Percentiles rank a stretch among this genome's conserved stretches.
Conservation (phyloP, 2,797 vertebrate species). For the Sitta carolinensis region DNA sequence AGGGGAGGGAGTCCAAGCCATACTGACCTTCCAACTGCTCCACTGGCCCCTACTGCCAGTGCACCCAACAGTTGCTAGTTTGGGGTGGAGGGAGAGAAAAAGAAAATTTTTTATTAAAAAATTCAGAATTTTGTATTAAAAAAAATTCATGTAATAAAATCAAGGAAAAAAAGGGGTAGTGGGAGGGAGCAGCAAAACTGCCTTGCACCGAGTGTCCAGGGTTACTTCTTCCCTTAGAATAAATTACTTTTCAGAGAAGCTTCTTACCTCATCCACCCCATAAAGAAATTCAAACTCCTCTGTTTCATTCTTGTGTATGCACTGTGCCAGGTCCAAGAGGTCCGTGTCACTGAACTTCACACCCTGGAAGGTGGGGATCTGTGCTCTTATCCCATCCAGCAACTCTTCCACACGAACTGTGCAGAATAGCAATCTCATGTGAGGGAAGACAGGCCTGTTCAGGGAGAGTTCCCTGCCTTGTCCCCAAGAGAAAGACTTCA, state of each 20-base stretch:
- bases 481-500: not conserved
- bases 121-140: too few relatives aligned
- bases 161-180: not conserved
- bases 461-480: not conserved
- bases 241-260: not conserved
- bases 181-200: not conserved
- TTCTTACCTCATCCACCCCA: constrained; percentile 90
- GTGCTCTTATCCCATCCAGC: constrained; percentile 81
- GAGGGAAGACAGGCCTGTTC: not conserved
- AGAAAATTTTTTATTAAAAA: too few relatives aligned
- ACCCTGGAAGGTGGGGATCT: constrained; percentile 89
- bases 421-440: not conserved
- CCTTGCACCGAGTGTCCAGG: not conserved
- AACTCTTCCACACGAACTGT: constrained; percentile 85
- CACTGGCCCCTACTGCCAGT: constrained; percentile 74
- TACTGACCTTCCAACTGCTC: constrained; percentile 82
- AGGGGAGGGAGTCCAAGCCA: not conserved
- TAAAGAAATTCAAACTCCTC: constrained; percentile 82
- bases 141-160: not conserved
- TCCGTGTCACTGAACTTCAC: constrained; percentile 89
- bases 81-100: not conserved
- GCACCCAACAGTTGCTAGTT: constrained; percentile 79
- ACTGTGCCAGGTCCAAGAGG: constrained; percentile 90
- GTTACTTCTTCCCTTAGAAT: not conserved
- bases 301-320: constrained; percentile 75